Conservation (phyloP, 2,797 vertebrate species). For the Gymnothorax reevesii region DNA sequence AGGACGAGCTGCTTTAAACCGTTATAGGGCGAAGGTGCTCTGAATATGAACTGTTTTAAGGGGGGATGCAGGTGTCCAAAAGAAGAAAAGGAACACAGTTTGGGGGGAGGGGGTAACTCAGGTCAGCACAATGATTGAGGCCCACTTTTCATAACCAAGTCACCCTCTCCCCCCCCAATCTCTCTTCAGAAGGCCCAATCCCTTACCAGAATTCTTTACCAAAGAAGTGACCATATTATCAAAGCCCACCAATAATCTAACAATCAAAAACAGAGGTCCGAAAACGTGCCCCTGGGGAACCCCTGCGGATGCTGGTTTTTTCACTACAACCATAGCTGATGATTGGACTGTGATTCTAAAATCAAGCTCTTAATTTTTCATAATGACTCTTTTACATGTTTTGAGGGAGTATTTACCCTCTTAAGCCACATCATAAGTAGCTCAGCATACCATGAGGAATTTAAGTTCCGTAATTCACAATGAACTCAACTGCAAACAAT, state of each 20-base stretch:
- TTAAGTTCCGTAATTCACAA: not conserved
- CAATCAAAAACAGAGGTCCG: not conserved
- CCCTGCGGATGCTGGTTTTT: not conserved
- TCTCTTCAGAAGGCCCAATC: too few species aligned
- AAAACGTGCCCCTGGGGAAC: not conserved
- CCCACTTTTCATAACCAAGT: too few species aligned
- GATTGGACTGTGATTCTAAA: not conserved
- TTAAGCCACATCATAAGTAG: not conserved
- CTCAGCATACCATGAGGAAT: too few species aligned
- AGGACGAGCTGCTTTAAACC: too few species aligned
- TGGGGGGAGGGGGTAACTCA: too few species aligned
- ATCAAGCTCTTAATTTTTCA: not conserved
- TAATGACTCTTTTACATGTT: not conserved
- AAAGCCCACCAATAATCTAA: not conserved
- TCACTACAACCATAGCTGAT: not conserved
- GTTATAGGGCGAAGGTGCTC: too few species aligned
- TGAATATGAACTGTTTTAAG: too few species aligned
- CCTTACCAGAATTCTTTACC: too few species aligned
- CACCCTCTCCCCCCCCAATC: too few species aligned
- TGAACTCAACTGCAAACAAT: not conserved
- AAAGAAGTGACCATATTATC: not conserved
- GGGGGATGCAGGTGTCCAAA: too few species aligned
- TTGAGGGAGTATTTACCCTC: not conserved
- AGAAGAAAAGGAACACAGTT: too few species aligned
- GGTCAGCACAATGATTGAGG: too few species aligned